Conservation (phyloP, 2,888 invertebrate species). For the Aphidoletes aphidimyza region DNA sequence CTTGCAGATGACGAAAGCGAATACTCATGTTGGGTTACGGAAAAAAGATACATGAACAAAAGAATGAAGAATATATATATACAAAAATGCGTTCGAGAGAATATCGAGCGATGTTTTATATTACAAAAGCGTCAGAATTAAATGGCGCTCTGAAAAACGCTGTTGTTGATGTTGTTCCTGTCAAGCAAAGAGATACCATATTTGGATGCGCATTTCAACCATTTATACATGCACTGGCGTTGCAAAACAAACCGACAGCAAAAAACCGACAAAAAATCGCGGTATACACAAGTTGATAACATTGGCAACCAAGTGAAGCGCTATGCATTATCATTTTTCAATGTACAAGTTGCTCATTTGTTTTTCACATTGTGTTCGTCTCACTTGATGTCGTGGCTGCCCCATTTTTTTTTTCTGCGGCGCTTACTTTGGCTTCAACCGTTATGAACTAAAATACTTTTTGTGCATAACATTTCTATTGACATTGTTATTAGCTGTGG, state of each 20-base stretch:
- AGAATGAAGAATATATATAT: not conserved
- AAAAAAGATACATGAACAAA: conserved; percentile 3
- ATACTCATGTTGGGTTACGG: not conserved
- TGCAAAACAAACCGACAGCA: not conserved
- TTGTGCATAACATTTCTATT: not conserved
- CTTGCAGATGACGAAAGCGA: not conserved
- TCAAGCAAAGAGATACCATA: no score
- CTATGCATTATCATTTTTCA: conserved; percentile 40
- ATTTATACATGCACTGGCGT: not conserved
- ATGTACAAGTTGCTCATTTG: conserved; percentile 52
- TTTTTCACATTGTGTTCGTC: conserved; percentile 13
- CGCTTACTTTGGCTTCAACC: not conserved
- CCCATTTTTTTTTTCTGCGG: not conserved
- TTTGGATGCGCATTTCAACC: no score
- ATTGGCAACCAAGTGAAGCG: not conserved
- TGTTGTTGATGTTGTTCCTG: no score
- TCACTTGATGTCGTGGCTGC: not conserved
- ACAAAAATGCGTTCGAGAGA: no score
- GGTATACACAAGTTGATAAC: conserved; percentile 2
- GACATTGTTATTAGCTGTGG: conserved; percentile 10
- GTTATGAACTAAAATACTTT: not conserved
- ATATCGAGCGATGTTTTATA: not conserved
- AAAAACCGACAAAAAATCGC: not conserved
- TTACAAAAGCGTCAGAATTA: conserved; percentile 32
- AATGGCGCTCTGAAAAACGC: not conserved